Evolutionary conservation across 2,113 vertebrate species (phyloP), one percentile per base, ranked within the genome.

Genomic region (Trematocara stigmaticum): DNA sequence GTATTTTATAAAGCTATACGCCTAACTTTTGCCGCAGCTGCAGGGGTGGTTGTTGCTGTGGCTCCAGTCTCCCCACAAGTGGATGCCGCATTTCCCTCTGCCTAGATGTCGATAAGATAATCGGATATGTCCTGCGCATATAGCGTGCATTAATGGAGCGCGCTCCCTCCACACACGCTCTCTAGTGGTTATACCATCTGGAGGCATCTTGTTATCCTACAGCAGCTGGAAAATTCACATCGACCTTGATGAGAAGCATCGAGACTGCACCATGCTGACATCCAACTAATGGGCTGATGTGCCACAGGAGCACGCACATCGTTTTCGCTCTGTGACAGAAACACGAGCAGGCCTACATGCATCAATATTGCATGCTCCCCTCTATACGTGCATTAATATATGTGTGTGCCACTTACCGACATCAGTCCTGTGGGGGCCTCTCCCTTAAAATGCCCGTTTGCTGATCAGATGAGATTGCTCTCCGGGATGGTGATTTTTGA

Each of bases 21-120:
- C 56, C n/a, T 59, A 94, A 94, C 88, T 94, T 94, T 88, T 95
- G 93, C 94, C 93, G 95, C 94, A 95, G 88, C 93, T 92, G 94
- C 93, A 91, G 93, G 88, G 92, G 84, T 83, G 93, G 87, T 88
- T 94, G 92, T 92, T 93, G 89, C 90, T 91, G 85, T 92, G 71
- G 47, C 52, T 88, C 83, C 79, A 49, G 71, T 42, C 74, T 87
- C 84, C 83, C 52, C 71, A 78, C 84, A 81, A 87, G 79, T 91
- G 87, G 88, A 93, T 89, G 55, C 85, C 88, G 89, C 91, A 91
- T 92, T 90, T 80, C 59, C 88, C 88, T 86, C 86, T 79, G 85
- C 66, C 69, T 29, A 66, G 69, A 89, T 23, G 88, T 90, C 89
- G 82, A 93, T 88, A 90, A 49, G 7, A 93, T 20, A 91, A 89